Evolutionary conservation across 1,140 invertebrate genomes (phyloP), one percentile per base, ranked within the genome.

Genomic region (Paraescarpia echinospica): DNA sequence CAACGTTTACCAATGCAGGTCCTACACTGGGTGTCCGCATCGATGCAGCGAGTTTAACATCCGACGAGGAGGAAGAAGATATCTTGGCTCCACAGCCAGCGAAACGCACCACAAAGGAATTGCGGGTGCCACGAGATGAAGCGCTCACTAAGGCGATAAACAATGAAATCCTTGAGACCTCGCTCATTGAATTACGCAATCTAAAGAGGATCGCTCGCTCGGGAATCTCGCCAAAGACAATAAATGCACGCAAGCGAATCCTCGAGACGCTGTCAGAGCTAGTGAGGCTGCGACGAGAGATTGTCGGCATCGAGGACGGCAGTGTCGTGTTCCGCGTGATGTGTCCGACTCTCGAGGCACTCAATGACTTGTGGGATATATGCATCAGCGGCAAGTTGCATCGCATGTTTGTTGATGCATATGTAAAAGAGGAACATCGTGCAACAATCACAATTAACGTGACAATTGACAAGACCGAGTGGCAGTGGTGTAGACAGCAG

Each of bases 261-360:
- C 89, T 95, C 4, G 95, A 95, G 92, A 94, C 94, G n/a, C 90
- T 95, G 0, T 95, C 94, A 93, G 93, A 94, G 35, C 95, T 95
- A 93, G 94, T 5, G 90, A 90, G 35, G 90, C n/a, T 90, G 33
- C 90, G 94, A 18, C 92, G 94, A 6, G 35, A 93, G 27, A 93
- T 93, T 77, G 48, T 93, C n/a, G 93, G 93, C 35, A 93, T 95
- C 48, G 93, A 93, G 22, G 92, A 94, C 33, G 95, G 95, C 18
- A 95, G 94, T 92, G 93, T 95, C 33, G 90, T 91, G 35, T 95
- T 95, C 92, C 92, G 92, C 0, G 51, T 95, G 22, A 88, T 89
- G 0, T 94, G 93, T 92, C 90, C 89, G 41, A 94, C 94, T 1
- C 18, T 94, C 27, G 88, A 89, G 6, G 93, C 91, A 34, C 92